Evolutionary conservation across 1,140 invertebrate genomes (phyloP).

Genomic region (Callitettix versicolor): DNA sequence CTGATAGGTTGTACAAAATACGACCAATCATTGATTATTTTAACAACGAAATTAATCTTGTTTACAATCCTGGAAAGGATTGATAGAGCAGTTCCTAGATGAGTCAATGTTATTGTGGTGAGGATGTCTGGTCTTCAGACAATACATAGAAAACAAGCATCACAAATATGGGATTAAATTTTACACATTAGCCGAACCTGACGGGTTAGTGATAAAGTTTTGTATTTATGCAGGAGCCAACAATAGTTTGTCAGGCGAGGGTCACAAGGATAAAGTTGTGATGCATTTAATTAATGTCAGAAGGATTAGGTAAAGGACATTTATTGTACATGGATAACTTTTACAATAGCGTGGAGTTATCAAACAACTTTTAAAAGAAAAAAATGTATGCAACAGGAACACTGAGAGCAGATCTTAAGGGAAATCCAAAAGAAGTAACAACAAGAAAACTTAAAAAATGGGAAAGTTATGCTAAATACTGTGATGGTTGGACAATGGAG

Average conservation of each 20-base stretch:
- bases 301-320: constrained; percentile 9
- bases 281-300: constrained; percentile 13
- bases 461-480: neutral
- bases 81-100: constrained; percentile 18
- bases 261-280: constrained; percentile 11
- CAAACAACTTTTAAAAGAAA: neutral
- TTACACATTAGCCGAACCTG: too few relatives aligned
- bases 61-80: constrained; percentile 25
- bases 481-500: constrained; percentile 28
- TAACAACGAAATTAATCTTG: constrained; percentile 25
- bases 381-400: neutral
- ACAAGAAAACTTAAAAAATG: neutral
- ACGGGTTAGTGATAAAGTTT: constrained; percentile 19
- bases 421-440: neutral
- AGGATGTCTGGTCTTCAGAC: too few relatives aligned
- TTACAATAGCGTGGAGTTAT: constrained; percentile 13
- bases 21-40: constrained; percentile 21
- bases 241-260: constrained; percentile 12
- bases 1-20: constrained; percentile 10
- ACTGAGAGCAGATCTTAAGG: neutral
- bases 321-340: constrained; percentile 16
- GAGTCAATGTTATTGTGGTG: constrained; percentile 3
- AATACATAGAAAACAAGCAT: constrained; percentile 11
- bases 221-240: constrained; percentile 20
- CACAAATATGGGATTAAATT: too few relatives aligned